Percentiles rank a stretch among this genome's conserved stretches.
These are phyloP conservation scores for Himalopsyche phryganea DNA, from an alignment of 1,140 invertebrate species.

Conservation along the genomic window DNA sequence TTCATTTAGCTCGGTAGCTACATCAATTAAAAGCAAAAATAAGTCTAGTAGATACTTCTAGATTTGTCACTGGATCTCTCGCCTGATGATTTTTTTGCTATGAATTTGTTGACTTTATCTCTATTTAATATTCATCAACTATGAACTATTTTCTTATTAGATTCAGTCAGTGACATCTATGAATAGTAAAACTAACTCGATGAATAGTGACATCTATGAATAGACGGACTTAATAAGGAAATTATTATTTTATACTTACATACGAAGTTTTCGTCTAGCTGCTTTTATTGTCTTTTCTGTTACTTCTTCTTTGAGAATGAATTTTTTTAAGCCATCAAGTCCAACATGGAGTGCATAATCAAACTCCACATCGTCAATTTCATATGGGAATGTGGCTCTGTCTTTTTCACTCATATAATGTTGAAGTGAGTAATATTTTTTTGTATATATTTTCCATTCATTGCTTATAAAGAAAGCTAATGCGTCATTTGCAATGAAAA, in stretches of 20 bases:
- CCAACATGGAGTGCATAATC: not conserved
- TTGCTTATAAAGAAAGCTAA: not conserved
- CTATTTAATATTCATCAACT: too few species aligned
- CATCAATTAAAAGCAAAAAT: too few species aligned
- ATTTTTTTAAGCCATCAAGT: conserved; percentile 1
- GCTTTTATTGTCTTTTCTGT: not conserved
- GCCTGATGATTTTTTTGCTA: too few species aligned
- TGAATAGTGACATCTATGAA: too few species aligned
- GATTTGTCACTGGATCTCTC: too few species aligned
- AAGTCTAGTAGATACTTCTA: too few species aligned
- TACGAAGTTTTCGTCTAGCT: not conserved
- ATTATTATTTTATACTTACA: conserved; percentile 1
- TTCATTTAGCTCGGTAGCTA: too few species aligned
- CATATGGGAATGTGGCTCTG: not conserved
- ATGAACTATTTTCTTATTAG: not conserved
- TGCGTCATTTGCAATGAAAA: conserved; percentile 2
- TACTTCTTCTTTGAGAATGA: conserved; percentile 4
- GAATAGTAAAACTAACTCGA: not conserved
- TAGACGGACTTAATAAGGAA: too few species aligned
- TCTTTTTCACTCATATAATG: not conserved
- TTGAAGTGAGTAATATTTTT: not conserved
- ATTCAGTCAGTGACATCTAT: not conserved
- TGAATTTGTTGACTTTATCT: too few species aligned
- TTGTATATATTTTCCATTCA: conserved; percentile 1
- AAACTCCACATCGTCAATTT: not conserved